Evolutionary conservation across 2,797 vertebrate species (phyloP).

Genomic region (Eurystomus glaucurus): DNA sequence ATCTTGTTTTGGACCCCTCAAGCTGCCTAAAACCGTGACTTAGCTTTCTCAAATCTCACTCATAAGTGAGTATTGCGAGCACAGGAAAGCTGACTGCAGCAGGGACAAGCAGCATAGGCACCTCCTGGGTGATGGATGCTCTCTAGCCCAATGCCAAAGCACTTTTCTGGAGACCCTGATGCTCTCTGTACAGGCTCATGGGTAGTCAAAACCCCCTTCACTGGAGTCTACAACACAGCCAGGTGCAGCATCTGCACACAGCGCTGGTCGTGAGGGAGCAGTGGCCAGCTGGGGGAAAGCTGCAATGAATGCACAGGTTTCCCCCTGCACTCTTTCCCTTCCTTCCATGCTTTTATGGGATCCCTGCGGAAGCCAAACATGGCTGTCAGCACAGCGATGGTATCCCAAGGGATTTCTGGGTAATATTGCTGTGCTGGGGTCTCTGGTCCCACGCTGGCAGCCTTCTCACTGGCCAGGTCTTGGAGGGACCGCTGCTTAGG

Average conservation of each 20-base stretch:
- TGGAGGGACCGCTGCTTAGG: accelerated
- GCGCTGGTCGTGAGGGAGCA: neutral
- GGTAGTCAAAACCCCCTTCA: neutral
- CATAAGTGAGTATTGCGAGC: neutral
- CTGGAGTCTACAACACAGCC: neutral
- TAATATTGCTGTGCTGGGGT: accelerated
- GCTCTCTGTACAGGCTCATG: neutral
- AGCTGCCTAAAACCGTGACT: neutral
- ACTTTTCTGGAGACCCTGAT: neutral
- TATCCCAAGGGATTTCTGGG: neutral
- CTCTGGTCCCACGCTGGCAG: neutral
- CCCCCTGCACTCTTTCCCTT: neutral
- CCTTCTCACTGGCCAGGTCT: accelerated
- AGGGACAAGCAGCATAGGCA: neutral
- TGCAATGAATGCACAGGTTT: accelerated
- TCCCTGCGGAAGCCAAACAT: accelerated
- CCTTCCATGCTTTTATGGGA: neutral
- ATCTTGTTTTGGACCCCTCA: neutral
- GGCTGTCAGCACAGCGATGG: accelerated
- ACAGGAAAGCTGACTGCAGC: neutral
- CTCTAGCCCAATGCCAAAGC: accelerated
- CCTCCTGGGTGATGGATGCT: accelerated
- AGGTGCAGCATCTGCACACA: neutral
- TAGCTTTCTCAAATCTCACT: neutral
- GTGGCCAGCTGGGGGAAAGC: neutral